A percentile compares a stretch with the other conserved stretches of the same genome.
Evolutionary conservation across 2,797 vertebrate genomes (phyloP).

Genomic region (Rhinoraja longicauda): DNA sequence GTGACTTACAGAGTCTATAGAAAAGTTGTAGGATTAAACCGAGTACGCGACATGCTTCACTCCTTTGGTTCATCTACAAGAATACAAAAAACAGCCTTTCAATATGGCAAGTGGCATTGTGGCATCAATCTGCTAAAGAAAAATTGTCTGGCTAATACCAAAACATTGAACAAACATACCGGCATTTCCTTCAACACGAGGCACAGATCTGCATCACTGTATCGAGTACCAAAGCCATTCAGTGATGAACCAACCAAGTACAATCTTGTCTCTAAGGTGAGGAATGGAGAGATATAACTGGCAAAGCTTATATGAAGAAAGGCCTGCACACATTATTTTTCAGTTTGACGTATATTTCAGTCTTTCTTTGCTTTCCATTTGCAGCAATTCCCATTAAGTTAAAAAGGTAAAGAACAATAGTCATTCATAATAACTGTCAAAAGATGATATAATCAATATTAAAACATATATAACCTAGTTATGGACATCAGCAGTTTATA

Average conservation of each 20-base stretch:
- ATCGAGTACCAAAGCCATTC: constrained; percentile 83
- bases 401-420: neutral
- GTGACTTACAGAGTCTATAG: constrained; percentile 79
- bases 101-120: constrained; percentile 42
- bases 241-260: constrained; percentile 89
- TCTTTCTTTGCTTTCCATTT: neutral
- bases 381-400: neutral
- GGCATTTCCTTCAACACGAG: constrained; percentile 70
- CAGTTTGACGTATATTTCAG: neutral
- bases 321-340: neutral
- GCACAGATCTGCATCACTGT: constrained; percentile 89
- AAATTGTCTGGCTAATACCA: neutral
- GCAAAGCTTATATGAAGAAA: neutral
- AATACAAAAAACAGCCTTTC: constrained; percentile 46
- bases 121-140: too few species aligned
- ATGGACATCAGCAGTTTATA: neutral
- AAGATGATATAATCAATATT: neutral
- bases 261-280: constrained; percentile 66
- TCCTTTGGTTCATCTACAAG: constrained; percentile 71
- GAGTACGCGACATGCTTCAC: constrained; percentile 75
- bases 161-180: constrained; percentile 59
- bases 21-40: constrained; percentile 74
- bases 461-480: neutral
- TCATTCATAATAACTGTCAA: neutral
- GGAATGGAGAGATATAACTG: constrained; percentile 29